phyloP scores from a whole-genome alignment of 2,888 invertebrate species.

The Drosophila suboccidentalis region DNA sequence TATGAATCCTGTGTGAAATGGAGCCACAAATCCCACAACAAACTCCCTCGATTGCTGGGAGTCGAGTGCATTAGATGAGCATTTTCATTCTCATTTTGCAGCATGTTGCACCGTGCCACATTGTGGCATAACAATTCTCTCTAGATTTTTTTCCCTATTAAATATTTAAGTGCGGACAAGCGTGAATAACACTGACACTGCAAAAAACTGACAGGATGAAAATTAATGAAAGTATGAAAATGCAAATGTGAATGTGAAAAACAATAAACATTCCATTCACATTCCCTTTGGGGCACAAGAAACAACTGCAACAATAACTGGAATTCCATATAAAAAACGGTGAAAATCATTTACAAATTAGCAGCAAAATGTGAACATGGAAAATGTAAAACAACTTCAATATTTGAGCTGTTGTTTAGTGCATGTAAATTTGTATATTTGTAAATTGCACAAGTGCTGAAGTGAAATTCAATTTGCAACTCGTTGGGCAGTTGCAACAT shows the following conservation, averaged over 20 bases:
- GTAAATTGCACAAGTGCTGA: conserved; percentile 21
- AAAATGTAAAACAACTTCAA: conserved; percentile 16
- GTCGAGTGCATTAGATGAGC: conserved; percentile 23
- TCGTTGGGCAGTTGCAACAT: conserved; percentile 57
- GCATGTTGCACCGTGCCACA: conserved; percentile 13
- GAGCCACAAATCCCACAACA: conserved; percentile 13
- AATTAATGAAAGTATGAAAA: conserved; percentile 34
- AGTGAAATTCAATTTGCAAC: conserved; percentile 40
- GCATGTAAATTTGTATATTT: conserved; percentile 34
- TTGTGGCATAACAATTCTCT: conserved; percentile 8
- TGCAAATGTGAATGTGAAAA: conserved; percentile 12
- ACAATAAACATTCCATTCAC: conserved; percentile 13
- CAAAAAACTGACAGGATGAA: conserved; percentile 32
- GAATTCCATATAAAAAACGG: conserved; percentile 11
- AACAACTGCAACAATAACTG: conserved; percentile 5
- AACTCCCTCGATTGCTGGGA: conserved; percentile 6
- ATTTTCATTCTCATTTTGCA: conserved; percentile 34
- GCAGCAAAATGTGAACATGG: conserved; percentile 50
- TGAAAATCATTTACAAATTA: conserved; percentile 73
- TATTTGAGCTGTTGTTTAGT: conserved; percentile 30
- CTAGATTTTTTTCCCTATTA: neutral
- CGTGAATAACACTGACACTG: conserved; percentile 52
- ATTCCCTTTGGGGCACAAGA: conserved; percentile 8
- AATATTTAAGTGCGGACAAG: conserved; percentile 26
- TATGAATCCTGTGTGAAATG: neutral